Base-by-base conservation (phyloP, 2,888 invertebrate species). In the Harpagoxenus sublaevis region DNA sequence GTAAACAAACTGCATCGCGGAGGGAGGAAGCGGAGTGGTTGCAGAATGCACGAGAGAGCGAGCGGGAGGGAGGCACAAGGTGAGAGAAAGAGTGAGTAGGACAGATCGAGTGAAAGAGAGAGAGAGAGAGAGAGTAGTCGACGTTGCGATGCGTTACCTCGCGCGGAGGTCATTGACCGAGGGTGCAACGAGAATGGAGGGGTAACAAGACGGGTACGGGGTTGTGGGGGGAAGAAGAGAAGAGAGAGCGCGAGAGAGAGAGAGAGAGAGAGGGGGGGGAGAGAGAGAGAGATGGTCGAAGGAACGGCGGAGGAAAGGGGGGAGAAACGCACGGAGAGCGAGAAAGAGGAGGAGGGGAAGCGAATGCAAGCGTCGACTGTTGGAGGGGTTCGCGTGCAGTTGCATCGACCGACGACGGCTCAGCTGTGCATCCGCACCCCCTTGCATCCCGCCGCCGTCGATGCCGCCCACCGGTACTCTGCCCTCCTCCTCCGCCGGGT, bases 131-230 rank as follows among this genome's bases (percentile, higher is more conserved):
- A 68, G 78, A 70, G 55, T 42, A 71, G 57, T 65, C 62, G 78
- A 82, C 74, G 74, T 68, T 73, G 84, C 84, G 87, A 89, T 91
- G 91, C 90, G 91, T 91, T 92, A 92, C 91, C 92, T 93, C 91
- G 91, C 91, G 86, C 91, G 86, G 92, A 92, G 94, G 94, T 94
- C 94, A 91, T 92, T 93, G 94, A 94, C 94, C 94, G 92, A 91
- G 92, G 92, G 90, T 92, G 88, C 85, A 84, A 88, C 86, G 89
- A 88, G 91, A 91, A 88, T 82, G 90, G 88, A 85, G 90, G 88
- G 88, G 89, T 88, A 85, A 78, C 66, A 71, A 81, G 87, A 77
- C 75, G 87, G 86, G 89, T 45, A 48, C 86, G 87, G 87, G 85
- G 86, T 57, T 63, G 78, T 81, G 78, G 85, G 81, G 83, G 85